Evolutionary conservation across 2,797 vertebrate genomes (phyloP), one percentile per base, ranked within the genome.

Genomic region (Podarcis siculus): DNA sequence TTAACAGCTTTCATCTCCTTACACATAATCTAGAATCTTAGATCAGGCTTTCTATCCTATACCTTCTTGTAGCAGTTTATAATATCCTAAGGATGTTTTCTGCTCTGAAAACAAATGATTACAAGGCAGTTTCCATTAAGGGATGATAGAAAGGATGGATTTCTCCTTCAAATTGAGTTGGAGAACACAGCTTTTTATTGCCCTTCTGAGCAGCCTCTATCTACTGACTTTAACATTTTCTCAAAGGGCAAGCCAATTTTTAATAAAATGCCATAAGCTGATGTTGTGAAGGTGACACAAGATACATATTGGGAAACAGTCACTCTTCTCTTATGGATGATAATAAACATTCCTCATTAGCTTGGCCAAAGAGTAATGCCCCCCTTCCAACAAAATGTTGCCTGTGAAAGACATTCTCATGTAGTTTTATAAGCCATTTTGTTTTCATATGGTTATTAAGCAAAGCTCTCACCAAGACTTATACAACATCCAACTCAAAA

Each of bases 381-480:
- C 49, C 61, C 23, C 27, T 81, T 77, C 30, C n/a, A 3, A 64
- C 35, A 35, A 72, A 75, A 9, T 25, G 3, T 71, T 81, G 58
- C 39, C 58, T 58, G 19, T 35, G 58, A 81, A 73, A 78, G 32
- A 17, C 27, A 55, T 73, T 73, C 79, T 73, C 49, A 72, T 80
- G 32, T 37, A 19, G 82, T 90, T 86, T 86, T 71, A 66, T 86
- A 88, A 90, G 89, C 73, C 89, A 88, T 72, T 82, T 86, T 90
- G 58, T 67, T 76, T 88, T 69, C 39, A 42, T 88, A 76, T 88
- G 83, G 88, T 86, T 88, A 86, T 49, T 79, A 61, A 39, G 86
- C 27, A 69, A 25, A 25, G 9, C 19, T 79, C n/a, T 10, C 8
- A 75, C 69, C 76, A 81, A 91, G 88, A 79, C 73, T 21, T 64